Conservation (phyloP, 2,888 invertebrate species). For the Zaprionus obscuricornis region DNA sequence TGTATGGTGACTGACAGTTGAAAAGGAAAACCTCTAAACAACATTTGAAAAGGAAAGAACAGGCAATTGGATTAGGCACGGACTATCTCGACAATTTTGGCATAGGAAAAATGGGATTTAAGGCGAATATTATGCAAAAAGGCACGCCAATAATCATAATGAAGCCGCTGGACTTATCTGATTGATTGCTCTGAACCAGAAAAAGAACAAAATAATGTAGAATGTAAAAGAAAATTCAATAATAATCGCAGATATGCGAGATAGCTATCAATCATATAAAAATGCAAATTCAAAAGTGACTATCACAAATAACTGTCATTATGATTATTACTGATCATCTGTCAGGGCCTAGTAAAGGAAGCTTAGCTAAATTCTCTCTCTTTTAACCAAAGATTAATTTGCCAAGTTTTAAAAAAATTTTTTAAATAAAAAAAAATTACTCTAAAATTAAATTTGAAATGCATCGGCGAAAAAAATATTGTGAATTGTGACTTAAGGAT, state of each 20-base stretch:
- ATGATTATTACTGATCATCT: conserved; percentile 76
- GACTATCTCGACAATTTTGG: conserved; percentile 56
- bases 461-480: too few species aligned
- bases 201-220: conserved; percentile 21
- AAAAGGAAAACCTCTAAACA: conserved; percentile 59
- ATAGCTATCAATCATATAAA: conserved; percentile 69
- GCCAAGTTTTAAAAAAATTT: too few species aligned
- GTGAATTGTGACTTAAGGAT: not conserved
- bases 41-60: conserved; percentile 30
- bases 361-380: too few species aligned
- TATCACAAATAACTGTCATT: conserved; percentile 67
- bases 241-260: conserved; percentile 38
- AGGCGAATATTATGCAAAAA: conserved; percentile 48
- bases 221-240: conserved; percentile 32
- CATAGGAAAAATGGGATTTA: conserved; percentile 74
- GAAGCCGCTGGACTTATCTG: conserved; percentile 69
- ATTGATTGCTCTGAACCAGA: conserved; percentile 61
- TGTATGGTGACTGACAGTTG: conserved; percentile 44
- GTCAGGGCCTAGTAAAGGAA: not conserved
- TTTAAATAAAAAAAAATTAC: too few species aligned
- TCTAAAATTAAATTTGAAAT: too few species aligned
- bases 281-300: conserved; percentile 55
- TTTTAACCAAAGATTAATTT: too few species aligned
- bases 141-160: conserved; percentile 69
- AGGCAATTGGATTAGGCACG: conserved; percentile 53